Conservation (phyloP, 2,888 invertebrate species). For the Mayetiola destructor region DNA sequence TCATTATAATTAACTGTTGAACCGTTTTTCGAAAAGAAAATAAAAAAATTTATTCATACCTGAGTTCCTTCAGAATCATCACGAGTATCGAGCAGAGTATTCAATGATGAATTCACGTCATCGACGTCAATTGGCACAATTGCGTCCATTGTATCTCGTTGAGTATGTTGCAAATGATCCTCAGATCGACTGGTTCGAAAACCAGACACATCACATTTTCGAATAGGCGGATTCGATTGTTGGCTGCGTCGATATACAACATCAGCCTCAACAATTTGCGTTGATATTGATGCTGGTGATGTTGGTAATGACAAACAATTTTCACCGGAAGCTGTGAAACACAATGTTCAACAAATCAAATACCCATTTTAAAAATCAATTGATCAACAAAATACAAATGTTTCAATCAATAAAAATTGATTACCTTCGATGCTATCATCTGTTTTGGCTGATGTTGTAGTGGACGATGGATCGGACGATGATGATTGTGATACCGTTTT, state of each 20-base stretch:
- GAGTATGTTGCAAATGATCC: slow-evolving; percentile 66
- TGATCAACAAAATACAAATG: slow-evolving; percentile 36
- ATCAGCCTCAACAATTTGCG: slow-evolving; percentile 17
- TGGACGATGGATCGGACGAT: slow-evolving; percentile 11
- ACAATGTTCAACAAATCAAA: too few species aligned
- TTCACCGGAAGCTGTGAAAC: slow-evolving; percentile 7
- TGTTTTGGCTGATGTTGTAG: slow-evolving; percentile 29
- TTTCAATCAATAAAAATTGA: slow-evolving; percentile 28
- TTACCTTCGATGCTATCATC: slow-evolving; percentile 32
- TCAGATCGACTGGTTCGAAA: slow-evolving; percentile 84
- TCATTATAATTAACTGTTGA: background rate
- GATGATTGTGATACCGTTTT: too few species aligned
- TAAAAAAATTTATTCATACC: slow-evolving; percentile 22
- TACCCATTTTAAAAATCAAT: too few species aligned
- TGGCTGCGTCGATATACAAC: slow-evolving; percentile 24
- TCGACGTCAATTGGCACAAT: slow-evolving; percentile 78
- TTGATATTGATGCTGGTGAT: slow-evolving; percentile 43
- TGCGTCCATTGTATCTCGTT: slow-evolving; percentile 49
- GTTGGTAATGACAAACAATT: slow-evolving; percentile 44
- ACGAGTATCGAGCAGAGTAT: slow-evolving; percentile 72
- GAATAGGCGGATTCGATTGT: slow-evolving; percentile 31
- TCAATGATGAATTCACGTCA: slow-evolving; percentile 82
- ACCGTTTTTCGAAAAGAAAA: background rate
- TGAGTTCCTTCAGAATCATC: slow-evolving; percentile 40
- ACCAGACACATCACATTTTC: slow-evolving; percentile 44